Evolutionary conservation across 2,888 invertebrate genomes (phyloP).

Genomic region (Drosophila helvetica): DNA sequence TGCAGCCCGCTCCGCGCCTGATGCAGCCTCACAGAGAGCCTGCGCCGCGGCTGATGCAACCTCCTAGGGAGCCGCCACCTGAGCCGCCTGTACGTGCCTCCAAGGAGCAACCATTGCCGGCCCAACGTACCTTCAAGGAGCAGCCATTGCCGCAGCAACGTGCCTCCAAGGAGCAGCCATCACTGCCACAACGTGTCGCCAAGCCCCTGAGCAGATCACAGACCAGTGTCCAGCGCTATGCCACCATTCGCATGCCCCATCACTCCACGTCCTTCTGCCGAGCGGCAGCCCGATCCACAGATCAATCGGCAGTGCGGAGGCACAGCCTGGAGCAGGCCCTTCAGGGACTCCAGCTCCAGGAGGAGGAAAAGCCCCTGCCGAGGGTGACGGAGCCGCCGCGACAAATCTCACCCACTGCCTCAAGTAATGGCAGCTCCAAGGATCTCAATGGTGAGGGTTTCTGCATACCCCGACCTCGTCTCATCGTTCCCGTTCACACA

Average conservation of each 20-base stretch:
- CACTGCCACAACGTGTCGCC: slow-evolving; percentile 25
- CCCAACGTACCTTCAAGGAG: not conserved
- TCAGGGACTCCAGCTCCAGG: slow-evolving; percentile 50
- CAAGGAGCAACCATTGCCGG: slow-evolving; percentile 26
- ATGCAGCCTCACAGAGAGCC: too few relatives aligned
- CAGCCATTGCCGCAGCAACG: slow-evolving; percentile 17
- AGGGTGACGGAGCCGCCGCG: slow-evolving; percentile 13
- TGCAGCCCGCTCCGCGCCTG: not conserved
- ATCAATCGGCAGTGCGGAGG: slow-evolving; percentile 15
- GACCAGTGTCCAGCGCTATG: slow-evolving; percentile 59
- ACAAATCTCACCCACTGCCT: slow-evolving; percentile 61
- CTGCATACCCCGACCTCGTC: slow-evolving; percentile 92
- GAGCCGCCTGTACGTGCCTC: slow-evolving; percentile 54
- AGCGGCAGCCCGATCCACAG: slow-evolving; percentile 3
- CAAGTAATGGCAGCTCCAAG: slow-evolving; percentile 82
- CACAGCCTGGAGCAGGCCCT: slow-evolving; percentile 55
- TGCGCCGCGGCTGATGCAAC: slow-evolving; percentile 49
- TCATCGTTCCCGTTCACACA: slow-evolving; percentile 94
- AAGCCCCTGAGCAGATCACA: slow-evolving; percentile 61
- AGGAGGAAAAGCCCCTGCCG: slow-evolving; percentile 6
- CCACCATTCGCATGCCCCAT: slow-evolving; percentile 69
- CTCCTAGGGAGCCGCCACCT: slow-evolving; percentile 67
- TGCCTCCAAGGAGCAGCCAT: slow-evolving; percentile 16
- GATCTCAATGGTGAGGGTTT: slow-evolving; percentile 86
- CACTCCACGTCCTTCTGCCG: slow-evolving; percentile 78